These are phyloP conservation scores for Melanotaenia trifasciata DNA, from an alignment of 2,797 vertebrate species.

Conservation along the genomic window DNA sequence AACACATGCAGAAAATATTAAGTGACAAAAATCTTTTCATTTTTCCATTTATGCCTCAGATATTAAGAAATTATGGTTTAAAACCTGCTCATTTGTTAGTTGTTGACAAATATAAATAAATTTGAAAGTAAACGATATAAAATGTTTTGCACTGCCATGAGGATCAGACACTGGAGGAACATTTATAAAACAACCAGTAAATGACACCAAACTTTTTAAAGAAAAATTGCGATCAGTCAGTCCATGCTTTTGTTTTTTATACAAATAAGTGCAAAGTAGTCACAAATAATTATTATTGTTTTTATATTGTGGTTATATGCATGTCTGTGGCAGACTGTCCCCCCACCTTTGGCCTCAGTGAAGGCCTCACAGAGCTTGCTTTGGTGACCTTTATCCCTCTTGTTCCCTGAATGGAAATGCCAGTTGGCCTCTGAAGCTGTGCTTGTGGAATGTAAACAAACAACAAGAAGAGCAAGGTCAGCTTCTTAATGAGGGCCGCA, in stretches of 20 bases:
- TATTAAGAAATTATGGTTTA: too few species aligned
- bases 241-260: too few species aligned
- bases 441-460: conserved; percentile 76
- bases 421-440: conserved; percentile 42
- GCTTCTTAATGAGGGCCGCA: conserved; percentile 64
- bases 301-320: not conserved
- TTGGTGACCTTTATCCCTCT: conserved; percentile 36
- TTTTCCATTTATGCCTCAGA: too few species aligned
- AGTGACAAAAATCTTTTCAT: too few species aligned
- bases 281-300: not conserved
- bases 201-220: too few species aligned
- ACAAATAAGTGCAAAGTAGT: not conserved
- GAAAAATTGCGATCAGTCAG: too few species aligned
- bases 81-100: too few species aligned
- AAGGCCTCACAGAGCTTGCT: conserved; percentile 12
- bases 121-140: not conserved
- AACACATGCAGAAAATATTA: too few species aligned
- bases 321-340: not conserved
- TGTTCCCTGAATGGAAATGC: conserved; percentile 41
- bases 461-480: conserved; percentile 53
- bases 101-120: not conserved
- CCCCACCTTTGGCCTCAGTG: not conserved
- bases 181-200: too few species aligned
- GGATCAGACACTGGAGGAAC: too few species aligned
- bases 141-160: too few species aligned